phyloP scores from a whole-genome alignment of 2,113 vertebrate species.

The Verasper variegatus region DNA sequence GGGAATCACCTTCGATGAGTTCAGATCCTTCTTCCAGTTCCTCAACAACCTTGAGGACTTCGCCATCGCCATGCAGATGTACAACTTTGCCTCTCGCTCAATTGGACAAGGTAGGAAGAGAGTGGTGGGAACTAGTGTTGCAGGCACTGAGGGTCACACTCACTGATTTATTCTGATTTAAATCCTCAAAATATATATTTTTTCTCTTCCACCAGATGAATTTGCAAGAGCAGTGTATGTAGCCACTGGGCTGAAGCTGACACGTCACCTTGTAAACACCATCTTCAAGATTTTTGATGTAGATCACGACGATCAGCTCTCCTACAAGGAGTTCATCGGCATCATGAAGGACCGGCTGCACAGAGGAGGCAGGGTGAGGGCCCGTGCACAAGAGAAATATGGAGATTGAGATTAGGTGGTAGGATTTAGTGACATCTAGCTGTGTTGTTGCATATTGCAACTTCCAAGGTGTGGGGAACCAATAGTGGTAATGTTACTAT shows the following conservation, averaged over 20 bases:
- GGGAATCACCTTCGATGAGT: constrained; percentile 99
- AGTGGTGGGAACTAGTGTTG: not conserved
- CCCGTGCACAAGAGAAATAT: not conserved
- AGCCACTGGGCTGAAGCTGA: constrained; percentile 95
- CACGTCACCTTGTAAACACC: constrained; percentile 94
- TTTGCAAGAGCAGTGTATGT: constrained; percentile 98
- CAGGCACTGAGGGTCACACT: not conserved
- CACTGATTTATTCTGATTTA: not conserved
- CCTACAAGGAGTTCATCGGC: constrained; percentile 98
- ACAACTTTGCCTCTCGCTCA: constrained; percentile 97
- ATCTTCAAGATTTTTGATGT: constrained; percentile 99
- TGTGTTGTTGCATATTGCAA: not conserved
- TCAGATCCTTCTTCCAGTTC: constrained; percentile 99
- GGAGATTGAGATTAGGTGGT: not conserved
- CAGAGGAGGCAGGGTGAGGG: constrained; percentile 92
- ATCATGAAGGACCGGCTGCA: constrained; percentile 99
- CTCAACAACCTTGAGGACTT: constrained; percentile 99
- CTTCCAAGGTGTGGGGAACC: not conserved
- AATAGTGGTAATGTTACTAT: not conserved
- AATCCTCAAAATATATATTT: not conserved
- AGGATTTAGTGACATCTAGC: not conserved
- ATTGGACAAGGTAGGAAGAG: constrained; percentile 92
- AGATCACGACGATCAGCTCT: constrained; percentile 96
- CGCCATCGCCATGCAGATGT: constrained; percentile 99
- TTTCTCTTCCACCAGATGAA: constrained; percentile 86